Percentiles rank a stretch among this genome's conserved stretches.
Evolutionary conservation across 2,888 invertebrate species (phyloP).

Genomic region (Drosophila lacicola): DNA sequence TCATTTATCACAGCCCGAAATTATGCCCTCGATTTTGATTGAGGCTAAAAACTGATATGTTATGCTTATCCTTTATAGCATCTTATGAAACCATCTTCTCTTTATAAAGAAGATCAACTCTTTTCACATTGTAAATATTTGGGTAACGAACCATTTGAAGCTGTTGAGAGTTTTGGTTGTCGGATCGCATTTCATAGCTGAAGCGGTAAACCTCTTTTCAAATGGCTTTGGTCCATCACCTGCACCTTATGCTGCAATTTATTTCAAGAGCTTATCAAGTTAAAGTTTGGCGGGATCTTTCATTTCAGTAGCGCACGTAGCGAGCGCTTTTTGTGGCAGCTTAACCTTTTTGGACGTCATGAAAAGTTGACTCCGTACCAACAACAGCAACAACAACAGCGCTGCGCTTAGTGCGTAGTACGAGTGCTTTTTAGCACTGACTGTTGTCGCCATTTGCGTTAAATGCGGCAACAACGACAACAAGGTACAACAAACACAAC

Average conservation of each 20-base stretch:
- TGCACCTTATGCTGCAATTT: slow-evolving; percentile 55
- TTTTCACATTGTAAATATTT: too few relatives aligned
- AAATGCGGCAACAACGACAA: slow-evolving; percentile 60
- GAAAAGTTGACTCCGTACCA: slow-evolving; percentile 54
- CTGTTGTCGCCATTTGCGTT: slow-evolving; percentile 79
- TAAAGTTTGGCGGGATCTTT: slow-evolving; percentile 71
- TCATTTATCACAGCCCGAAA: too few relatives aligned
- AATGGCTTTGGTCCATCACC: slow-evolving; percentile 10
- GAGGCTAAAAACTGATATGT: too few relatives aligned
- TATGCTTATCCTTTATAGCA: too few relatives aligned
- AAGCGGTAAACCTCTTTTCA: slow-evolving; percentile 34
- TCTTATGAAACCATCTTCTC: too few relatives aligned
- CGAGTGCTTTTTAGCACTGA: slow-evolving; percentile 54
- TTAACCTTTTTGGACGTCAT: slow-evolving; percentile 69
- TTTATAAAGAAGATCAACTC: too few relatives aligned
- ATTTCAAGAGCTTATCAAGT: slow-evolving; percentile 76
- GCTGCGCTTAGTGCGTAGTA: neutral
- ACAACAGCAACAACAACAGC: neutral
- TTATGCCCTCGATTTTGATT: too few relatives aligned
- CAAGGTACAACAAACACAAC: slow-evolving; percentile 32
- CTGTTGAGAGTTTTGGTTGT: slow-evolving; percentile 14
- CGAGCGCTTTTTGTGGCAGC: slow-evolving; percentile 67
- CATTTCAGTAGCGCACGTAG: slow-evolving; percentile 60
- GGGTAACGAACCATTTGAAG: neutral
- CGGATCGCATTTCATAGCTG: slow-evolving; percentile 26